phyloP scores from a whole-genome alignment of 2,113 vertebrate genomes.

The Ochotona princeps region DNA sequence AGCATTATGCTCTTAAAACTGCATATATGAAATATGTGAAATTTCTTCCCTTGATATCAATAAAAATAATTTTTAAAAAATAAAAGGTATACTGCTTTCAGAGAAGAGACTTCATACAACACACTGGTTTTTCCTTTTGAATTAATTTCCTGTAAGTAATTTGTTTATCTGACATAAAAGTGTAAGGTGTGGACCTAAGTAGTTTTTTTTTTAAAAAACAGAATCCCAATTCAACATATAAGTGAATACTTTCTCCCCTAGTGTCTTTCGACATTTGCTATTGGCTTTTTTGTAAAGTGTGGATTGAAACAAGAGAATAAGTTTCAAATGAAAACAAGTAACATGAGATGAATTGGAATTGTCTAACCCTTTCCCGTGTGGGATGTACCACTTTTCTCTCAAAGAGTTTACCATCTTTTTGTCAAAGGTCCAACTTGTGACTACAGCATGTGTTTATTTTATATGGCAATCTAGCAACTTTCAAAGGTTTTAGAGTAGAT shows the following conservation, averaged over 20 bases:
- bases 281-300: neutral
- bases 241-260: neutral
- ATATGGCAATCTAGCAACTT: neutral
- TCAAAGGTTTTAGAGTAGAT: conserved; percentile 15
- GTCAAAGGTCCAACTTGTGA: conserved; percentile 27
- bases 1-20: no score
- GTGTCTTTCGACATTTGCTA: conserved; percentile 33
- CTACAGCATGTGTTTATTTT: neutral
- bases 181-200: neutral
- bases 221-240: neutral
- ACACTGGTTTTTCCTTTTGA: neutral
- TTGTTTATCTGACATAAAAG: neutral
- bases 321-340: conserved; percentile 35
- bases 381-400: neutral
- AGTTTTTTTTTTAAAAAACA: conserved; percentile 47
- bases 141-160: conserved; percentile 25
- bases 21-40: no score
- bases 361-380: neutral
- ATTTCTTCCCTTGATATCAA: no score
- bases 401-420: conserved; percentile 10
- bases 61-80: no score
- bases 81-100: conserved; percentile 29
- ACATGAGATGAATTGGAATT: neutral
- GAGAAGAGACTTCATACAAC: conserved; percentile 33
- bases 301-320: neutral